A percentile compares a stretch with the other conserved stretches of the same genome.
These are phyloP conservation scores for Physella acuta DNA, from an alignment of 1,140 invertebrate genomes.

Conservation along the genomic window DNA sequence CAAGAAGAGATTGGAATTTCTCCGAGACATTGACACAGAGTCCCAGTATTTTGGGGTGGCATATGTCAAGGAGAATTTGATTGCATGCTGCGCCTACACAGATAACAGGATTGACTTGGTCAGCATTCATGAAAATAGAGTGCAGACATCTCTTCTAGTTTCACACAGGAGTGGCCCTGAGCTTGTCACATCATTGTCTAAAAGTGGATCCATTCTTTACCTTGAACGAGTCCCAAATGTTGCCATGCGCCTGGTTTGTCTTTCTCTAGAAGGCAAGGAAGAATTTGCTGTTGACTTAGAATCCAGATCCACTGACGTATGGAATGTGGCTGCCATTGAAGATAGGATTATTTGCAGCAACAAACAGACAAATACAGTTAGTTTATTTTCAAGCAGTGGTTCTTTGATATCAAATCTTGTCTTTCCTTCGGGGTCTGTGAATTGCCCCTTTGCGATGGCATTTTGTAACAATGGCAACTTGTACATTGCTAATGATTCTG, in stretches of 20 bases:
- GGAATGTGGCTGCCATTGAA: conserved; percentile 7
- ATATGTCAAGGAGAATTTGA: background rate
- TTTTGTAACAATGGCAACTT: conserved; percentile 4
- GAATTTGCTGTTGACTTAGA: conserved; percentile 3
- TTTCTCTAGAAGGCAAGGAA: background rate
- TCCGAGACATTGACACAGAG: background rate
- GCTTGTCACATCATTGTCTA: background rate
- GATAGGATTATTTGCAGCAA: conserved; percentile 16
- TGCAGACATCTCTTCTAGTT: background rate
- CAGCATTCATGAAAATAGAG: conserved; percentile 1
- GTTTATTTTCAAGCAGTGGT: background rate
- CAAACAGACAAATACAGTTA: conserved; percentile 12
- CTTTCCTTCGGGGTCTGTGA: background rate
- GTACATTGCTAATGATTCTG: conserved; percentile 21
- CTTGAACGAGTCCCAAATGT: conserved; percentile 5
- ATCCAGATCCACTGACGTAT: conserved; percentile 8
- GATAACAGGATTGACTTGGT: conserved; percentile 17
- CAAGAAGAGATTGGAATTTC: conserved; percentile 21
- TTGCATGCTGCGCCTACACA: conserved; percentile 12
- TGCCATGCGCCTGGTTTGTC: background rate
- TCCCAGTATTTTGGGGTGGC: conserved; percentile 16
- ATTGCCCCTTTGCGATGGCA: conserved; percentile 18
- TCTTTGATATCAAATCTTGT: conserved; percentile 1
- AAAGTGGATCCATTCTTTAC: conserved; percentile 6
- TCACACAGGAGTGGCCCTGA: conserved; percentile 12